Base-by-base conservation (phyloP, 2,888 invertebrate species). In the Caenorhabditis wallacei region DNA sequence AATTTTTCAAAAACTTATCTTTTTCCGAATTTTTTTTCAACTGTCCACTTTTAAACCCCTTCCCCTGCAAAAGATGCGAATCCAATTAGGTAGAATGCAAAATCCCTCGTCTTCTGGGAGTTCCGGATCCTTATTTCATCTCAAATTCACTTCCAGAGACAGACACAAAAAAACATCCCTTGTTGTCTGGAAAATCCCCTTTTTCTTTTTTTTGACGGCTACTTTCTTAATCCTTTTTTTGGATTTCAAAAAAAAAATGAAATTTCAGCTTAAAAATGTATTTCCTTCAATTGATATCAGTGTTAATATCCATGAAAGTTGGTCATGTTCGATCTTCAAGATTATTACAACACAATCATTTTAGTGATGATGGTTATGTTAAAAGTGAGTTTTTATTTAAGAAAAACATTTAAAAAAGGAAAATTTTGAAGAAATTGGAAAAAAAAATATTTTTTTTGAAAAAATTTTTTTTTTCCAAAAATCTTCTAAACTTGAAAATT, bases 261-360 rank as follows among this genome's bases (percentile, higher is more conserved):
- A 35, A 35, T 35, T 40, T 40, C 13, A 10, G 5, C 11, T 40
- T 40, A 4, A 40, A 13, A 40, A 80, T 80, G 80, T 69, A 70
- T 24, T 81, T 81, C 22, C 59, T 82, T 10, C 76, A 82, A 59
- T 26, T 82, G 22, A 43, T 82, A 40, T 82, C 82, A 46, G 59
- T 82, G 10, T 35, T 82, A 13, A 72, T 82, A 37, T 82, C 82
- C 4, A 71, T 82, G 72, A 82, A 72, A 72, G 61, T 82, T 4
- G 76, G 76, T 8, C 71, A 76, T 30, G 35, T 66, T 37, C 10
- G 82, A 53, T 71, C 76, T 0, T 70, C 64, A 16, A 56, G 82
- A 18, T 53, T 75, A 1, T 46, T 70, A 16, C 78, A 79, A 40
- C 53, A 69, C 24, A 46, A 16, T 10, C 69, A 80, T 7, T 69